These are phyloP conservation scores for Rhadinocentrus ornatus DNA, from an alignment of 2,797 vertebrate species.

Conservation along the genomic window DNA sequence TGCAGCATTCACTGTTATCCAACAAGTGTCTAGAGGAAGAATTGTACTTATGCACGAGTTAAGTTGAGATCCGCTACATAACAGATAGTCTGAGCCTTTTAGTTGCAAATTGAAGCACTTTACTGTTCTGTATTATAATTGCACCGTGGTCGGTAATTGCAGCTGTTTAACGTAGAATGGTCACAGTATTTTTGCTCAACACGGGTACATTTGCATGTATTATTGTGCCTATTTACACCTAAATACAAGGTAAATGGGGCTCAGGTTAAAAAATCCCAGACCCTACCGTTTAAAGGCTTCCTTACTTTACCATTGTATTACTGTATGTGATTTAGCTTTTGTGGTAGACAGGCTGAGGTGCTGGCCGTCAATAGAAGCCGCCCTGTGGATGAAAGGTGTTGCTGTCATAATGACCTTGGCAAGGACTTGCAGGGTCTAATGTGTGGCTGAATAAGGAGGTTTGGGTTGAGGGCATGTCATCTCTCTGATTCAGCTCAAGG, in stretches of 20 bases:
- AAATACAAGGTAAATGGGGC: not conserved
- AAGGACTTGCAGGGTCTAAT: conserved; percentile 15
- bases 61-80: not conserved
- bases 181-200: not conserved
- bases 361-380: conserved; percentile 4
- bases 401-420: conserved; percentile 34
- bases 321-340: conserved; percentile 20
- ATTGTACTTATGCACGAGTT: not conserved
- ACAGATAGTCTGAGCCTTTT: not conserved
- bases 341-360: conserved; percentile 18
- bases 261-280: not conserved
- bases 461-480: conserved; percentile 25
- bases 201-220: not conserved
- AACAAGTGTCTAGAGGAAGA: not conserved
- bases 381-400: conserved; percentile 13
- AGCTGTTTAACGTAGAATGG: not conserved
- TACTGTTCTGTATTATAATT: not conserved
- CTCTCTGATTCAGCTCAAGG: conserved; percentile 29
- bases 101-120: not conserved
- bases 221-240: not conserved
- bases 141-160: not conserved
- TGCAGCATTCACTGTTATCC: not conserved
- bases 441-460: conserved; percentile 32
- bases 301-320: not conserved
- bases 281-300: not conserved